Base-by-base conservation (phyloP, 2,797 vertebrate genomes). In the Dipus sagitta region DNA sequence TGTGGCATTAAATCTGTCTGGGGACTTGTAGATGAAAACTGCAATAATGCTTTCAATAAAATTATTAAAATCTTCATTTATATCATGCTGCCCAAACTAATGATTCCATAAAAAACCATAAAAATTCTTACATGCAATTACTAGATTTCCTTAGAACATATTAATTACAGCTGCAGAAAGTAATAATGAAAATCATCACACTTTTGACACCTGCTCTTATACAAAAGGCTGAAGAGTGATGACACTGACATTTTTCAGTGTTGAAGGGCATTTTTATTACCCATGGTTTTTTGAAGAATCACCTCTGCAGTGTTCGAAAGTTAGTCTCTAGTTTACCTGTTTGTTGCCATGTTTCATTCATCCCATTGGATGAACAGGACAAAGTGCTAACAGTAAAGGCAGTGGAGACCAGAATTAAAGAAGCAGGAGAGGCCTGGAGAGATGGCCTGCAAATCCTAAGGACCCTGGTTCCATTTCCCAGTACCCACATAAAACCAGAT, bases 41-140 rank as follows among this genome's bases (percentile, higher is more conserved):
- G 18, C 24, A 93, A 62, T 74, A 70, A 71, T 32, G 13, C 14
- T 90, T 88, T 72, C 15, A 26, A 60, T 82, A 82, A 64, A 65
- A 88, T 38, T 86, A 87, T 54, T 89, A 17, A 70, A 94, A 88
- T 21, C 30, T 75, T 85, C 30, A 82, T 84, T 84, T 92, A 30
- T 84, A 78, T 78, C 79, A 26, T 83, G 70, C 84, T 81, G 72
- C 32, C 10, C 30, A 75, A 91, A 74, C 4, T 81, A 88, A 52
- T 71, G 12, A 72, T 91, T 26, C 38, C 32, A 58, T 32, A 14
- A 86, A 88, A 86, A 79, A 14, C 74, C 0, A 85, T 86, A 83
- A 12, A 65, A 17, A 75, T 8, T 32, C 58, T 88, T n/a, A 67
- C 34, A 47, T 3, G 81, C 12, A 79, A 38, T 47, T 91, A 28